A percentile compares a stretch with the other conserved stretches of the same genome.
Evolutionary conservation across 2,113 vertebrate genomes (phyloP).

Genomic region (Ranitomeya variabilis): DNA sequence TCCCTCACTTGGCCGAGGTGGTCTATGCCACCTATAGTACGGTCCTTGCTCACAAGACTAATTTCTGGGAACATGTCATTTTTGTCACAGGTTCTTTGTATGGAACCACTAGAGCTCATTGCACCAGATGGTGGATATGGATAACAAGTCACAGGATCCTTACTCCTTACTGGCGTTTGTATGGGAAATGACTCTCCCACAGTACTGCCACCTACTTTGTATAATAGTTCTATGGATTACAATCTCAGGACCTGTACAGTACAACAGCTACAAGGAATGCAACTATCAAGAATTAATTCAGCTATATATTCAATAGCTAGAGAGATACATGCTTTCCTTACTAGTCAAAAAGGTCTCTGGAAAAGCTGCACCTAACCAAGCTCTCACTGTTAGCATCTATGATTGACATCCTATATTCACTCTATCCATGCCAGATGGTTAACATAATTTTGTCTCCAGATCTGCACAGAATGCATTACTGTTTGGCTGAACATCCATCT

Average conservation of each 20-base stretch:
- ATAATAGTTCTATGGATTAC: not conserved
- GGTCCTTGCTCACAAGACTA: not conserved
- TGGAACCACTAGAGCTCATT: not conserved
- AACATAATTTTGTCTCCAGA: conserved; percentile 1
- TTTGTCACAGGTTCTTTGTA: not conserved
- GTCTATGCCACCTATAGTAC: not conserved
- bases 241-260: not conserved
- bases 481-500: not conserved
- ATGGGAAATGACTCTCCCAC: not conserved
- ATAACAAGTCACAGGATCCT: not conserved
- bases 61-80: not conserved
- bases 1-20: not conserved
- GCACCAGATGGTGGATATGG: not conserved
- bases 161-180: not conserved
- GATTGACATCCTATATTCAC: not conserved
- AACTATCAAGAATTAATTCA: not conserved
- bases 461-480: not conserved
- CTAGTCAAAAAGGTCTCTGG: not conserved
- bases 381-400: not conserved
- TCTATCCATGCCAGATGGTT: not conserved
- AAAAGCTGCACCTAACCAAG: not conserved
- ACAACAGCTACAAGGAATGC: not conserved
- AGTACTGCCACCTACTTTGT: not conserved
- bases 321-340: not conserved
- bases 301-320: not conserved